Evolutionary conservation across 1,140 invertebrate species (phyloP), one percentile per base, ranked within the genome.

Genomic region (Eciton burchellii): DNA sequence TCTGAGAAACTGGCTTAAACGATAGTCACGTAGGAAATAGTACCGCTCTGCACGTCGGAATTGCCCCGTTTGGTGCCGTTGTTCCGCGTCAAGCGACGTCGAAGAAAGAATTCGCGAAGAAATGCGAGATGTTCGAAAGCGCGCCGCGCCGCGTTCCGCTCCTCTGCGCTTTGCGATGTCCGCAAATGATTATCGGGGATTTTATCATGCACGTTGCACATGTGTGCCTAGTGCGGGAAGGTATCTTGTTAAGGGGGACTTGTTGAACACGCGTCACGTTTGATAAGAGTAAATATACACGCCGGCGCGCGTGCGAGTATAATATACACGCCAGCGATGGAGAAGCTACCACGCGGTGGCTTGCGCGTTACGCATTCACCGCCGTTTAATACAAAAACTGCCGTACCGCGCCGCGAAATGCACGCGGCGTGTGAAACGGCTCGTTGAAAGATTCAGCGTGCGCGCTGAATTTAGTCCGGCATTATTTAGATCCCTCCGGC

Each of bases 11-110:
- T 70, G 52, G 85, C 84, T 86, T 86, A 82, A 82, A 77, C 71
- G 63, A 47, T 85, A 83, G 85, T 86, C 85, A 83, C 85, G 84
- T 86, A 76, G 85, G 43, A 82, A 43, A 81, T 84, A 84, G 65
- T 56, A 77, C 72, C 47, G 72, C n/a, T n/a, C n/a, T n/a, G n/a
- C 52, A n/a, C 60, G 52, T 4, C 14, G n/a, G 86, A 87, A 72
- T 87, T 74, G 45, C 8, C 19, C 14, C 57, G 45, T n/a, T n/a
- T n/a, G 26, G 49, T 52, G 43, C 77, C 52, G 71, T 83, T 86
- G 71, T 73, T 71, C 73, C 83, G 86, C 74, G 86, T 86, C 84
- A 83, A 77, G 70, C 24, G 47, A 62, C 35, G 19, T 56, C 49
- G 45, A 70, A 70, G 11, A 49, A 56, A 87, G 70, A 47, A 57